Conservation (phyloP, 2,113 vertebrate genomes). For the Spilogale gracilis region DNA sequence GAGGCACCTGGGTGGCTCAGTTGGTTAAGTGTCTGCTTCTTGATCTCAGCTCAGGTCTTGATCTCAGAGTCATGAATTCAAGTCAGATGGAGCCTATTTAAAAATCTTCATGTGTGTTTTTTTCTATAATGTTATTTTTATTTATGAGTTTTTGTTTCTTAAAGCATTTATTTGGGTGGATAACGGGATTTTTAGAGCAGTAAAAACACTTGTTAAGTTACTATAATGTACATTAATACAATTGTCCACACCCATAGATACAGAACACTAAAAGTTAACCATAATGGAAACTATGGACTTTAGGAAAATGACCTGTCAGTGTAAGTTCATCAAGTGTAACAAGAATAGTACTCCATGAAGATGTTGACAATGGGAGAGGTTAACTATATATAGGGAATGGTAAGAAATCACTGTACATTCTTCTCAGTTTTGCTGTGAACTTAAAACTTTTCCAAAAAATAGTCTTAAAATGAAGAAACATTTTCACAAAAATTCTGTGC, state of each 20-base stretch:
- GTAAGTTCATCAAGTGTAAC: not conserved
- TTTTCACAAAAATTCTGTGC: not conserved
- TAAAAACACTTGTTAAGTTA: not conserved
- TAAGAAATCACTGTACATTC: not conserved
- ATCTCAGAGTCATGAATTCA: no score
- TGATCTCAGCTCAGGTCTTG: no score
- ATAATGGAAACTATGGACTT: not conserved
- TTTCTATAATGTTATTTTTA: not conserved
- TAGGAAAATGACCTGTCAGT: not conserved
- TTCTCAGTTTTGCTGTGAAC: not conserved
- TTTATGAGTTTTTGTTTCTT: not conserved
- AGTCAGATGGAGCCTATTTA: no score
- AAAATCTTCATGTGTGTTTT: not conserved
- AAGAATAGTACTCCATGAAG: not conserved
- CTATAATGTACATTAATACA: not conserved
- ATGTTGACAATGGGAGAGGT: not conserved
- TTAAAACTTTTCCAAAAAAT: not conserved
- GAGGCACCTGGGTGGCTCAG: no score
- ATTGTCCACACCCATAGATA: not conserved
- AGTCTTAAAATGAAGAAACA: not conserved
- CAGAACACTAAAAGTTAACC: not conserved
- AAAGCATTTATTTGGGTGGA: not conserved
- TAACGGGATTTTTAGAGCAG: not conserved
- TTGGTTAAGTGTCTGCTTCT: no score
- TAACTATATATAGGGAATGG: no score